Percentiles rank a stretch among this genome's conserved stretches.
Conservation (phyloP, 2,888 invertebrate species). For the Cataglyphis altisquamis region DNA sequence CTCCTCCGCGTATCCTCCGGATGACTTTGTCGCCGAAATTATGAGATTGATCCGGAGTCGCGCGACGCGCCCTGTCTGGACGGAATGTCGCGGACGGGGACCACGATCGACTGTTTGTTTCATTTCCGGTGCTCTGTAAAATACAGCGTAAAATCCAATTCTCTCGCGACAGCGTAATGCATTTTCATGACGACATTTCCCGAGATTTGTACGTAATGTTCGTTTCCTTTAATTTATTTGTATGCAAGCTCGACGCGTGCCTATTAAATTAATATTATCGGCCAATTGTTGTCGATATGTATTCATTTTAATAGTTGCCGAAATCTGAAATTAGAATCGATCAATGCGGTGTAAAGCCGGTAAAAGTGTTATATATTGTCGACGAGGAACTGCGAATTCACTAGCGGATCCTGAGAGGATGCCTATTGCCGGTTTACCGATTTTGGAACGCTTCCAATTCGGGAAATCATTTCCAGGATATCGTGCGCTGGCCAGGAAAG, state of each 20-base stretch:
- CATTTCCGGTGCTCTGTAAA: constrained; percentile 39
- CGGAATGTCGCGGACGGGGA: constrained; percentile 42
- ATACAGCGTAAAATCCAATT: constrained; percentile 7
- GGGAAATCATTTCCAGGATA: constrained; percentile 64
- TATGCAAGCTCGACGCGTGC: neutral
- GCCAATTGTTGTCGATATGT: neutral
- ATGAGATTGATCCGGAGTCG: constrained; percentile 81
- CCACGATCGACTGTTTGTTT: constrained; percentile 30
- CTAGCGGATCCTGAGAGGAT: constrained; percentile 42
- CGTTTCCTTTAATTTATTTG: neutral
- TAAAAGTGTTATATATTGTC: constrained; percentile 43
- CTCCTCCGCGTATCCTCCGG: constrained; percentile 63
- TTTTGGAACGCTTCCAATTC: constrained; percentile 75
- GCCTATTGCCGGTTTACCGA: constrained; percentile 60
- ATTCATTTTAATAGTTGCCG: constrained; percentile 17
- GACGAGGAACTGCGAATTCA: constrained; percentile 36
- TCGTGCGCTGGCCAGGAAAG: constrained; percentile 39
- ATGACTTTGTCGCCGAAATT: constrained; percentile 78
- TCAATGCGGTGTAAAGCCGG: constrained; percentile 42
- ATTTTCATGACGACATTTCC: constrained; percentile 27
- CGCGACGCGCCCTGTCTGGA: constrained; percentile 57
- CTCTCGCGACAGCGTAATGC: constrained; percentile 18
- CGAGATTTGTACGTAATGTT: neutral
- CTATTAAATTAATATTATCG: neutral
- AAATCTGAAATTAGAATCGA: constrained; percentile 29